phyloP scores from a whole-genome alignment of 2,888 invertebrate species.

The Tanypteryx hageni region DNA sequence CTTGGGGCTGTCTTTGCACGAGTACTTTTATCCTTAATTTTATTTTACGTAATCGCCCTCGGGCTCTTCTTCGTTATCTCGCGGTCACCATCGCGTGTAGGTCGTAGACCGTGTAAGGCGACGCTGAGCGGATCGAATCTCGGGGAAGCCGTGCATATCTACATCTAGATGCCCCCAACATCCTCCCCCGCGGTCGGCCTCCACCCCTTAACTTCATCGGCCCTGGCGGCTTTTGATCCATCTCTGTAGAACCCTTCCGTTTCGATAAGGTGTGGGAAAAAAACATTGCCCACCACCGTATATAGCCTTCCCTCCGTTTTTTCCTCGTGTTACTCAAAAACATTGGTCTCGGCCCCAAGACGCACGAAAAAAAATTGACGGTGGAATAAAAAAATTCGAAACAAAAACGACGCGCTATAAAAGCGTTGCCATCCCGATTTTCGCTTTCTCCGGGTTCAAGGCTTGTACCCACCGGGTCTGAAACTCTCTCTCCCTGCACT shows the following conservation, averaged over 20 bases:
- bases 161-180: background rate
- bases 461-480: background rate
- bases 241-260: background rate
- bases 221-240: background rate
- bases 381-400: background rate
- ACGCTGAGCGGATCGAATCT: background rate
- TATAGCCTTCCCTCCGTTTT: background rate
- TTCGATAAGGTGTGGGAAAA: background rate
- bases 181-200: background rate
- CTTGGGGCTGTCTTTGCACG: background rate
- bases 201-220: background rate
- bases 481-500: background rate
- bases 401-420: background rate
- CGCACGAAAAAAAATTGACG: constrained; percentile 7
- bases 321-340: background rate
- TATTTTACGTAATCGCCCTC: background rate
- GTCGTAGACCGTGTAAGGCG: background rate
- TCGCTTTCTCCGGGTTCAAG: constrained; percentile 51
- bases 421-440: background rate
- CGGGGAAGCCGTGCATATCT: background rate
- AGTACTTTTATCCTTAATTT: background rate
- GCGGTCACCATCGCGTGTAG: background rate
- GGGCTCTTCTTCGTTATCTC: background rate
- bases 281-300: background rate
- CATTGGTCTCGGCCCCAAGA: background rate